Conservation (phyloP, 2,113 vertebrate species). For the Columba janthina region DNA sequence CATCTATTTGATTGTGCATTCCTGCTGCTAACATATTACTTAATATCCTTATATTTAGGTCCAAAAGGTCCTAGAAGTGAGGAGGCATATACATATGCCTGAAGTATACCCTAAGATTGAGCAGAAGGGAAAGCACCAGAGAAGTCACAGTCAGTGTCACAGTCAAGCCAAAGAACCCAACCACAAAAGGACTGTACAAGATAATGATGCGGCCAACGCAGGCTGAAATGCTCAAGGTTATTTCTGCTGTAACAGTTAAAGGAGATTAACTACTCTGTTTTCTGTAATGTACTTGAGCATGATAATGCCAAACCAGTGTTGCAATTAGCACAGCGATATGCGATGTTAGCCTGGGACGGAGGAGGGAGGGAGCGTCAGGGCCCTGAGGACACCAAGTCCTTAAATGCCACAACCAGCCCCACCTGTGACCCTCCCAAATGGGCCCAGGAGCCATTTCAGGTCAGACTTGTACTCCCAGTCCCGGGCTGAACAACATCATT, state of each 20-base stretch:
- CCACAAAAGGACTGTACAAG: neutral
- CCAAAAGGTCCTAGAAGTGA: neutral
- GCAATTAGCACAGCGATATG: neutral
- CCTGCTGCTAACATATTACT: neutral
- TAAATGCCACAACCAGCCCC: neutral
- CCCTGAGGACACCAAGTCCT: accelerated
- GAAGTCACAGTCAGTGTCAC: neutral
- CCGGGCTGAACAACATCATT: accelerated
- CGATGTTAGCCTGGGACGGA: neutral
- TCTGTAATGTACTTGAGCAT: neutral
- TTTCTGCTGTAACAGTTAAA: neutral
- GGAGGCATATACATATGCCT: neutral
- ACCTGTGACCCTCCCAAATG: accelerated
- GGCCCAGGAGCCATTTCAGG: neutral
- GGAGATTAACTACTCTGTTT: neutral
- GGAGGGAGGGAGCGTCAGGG: neutral
- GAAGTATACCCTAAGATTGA: neutral
- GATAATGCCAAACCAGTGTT: neutral
- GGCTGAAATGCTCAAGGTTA: constrained; percentile 12
- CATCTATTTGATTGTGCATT: neutral
- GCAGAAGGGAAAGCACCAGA: neutral
- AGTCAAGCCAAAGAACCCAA: neutral
- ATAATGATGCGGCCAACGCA: accelerated
- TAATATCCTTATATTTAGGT: neutral
- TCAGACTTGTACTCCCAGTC: neutral